phyloP scores from a whole-genome alignment of 2,888 invertebrate species.

The Conus canariensis region DNA sequence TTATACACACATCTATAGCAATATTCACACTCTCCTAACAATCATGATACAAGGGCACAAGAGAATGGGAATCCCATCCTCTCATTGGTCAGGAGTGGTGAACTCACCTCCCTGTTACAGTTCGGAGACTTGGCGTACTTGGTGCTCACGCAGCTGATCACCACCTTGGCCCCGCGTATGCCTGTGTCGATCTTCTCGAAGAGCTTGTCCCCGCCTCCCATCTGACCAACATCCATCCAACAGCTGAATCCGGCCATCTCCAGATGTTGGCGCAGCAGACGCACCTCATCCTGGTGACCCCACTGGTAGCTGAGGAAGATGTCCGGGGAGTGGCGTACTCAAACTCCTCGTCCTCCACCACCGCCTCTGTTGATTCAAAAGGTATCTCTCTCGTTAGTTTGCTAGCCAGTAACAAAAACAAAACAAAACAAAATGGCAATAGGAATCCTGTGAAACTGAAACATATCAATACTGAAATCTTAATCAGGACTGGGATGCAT shows the following conservation, averaged over 20 bases:
- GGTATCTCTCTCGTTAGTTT: too few species aligned
- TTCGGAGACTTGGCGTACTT: slow-evolving; percentile 76
- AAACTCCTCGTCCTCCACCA: slow-evolving; percentile 60
- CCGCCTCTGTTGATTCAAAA: slow-evolving; percentile 49
- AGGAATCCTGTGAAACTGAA: too few species aligned
- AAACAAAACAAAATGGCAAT: too few species aligned
- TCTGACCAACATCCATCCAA: slow-evolving; percentile 78
- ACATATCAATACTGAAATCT: too few species aligned
- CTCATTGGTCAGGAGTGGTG: too few species aligned
- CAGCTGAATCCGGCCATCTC: slow-evolving; percentile 74
- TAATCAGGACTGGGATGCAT: too few species aligned
- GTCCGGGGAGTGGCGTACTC: slow-evolving; percentile 57
- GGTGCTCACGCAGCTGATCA: slow-evolving; percentile 71
- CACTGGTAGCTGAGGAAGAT: slow-evolving; percentile 76
- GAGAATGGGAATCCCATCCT: too few species aligned
- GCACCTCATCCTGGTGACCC: slow-evolving; percentile 75
- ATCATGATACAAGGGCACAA: too few species aligned
- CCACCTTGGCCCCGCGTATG: slow-evolving; percentile 71
- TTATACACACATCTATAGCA: too few species aligned
- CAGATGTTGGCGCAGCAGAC: slow-evolving; percentile 71
- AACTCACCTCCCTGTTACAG: slow-evolving; percentile 75
- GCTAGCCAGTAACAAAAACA: too few species aligned
- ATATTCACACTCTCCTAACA: too few species aligned
- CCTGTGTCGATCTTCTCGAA: slow-evolving; percentile 76
- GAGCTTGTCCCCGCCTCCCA: slow-evolving; percentile 78